Evolutionary conservation across 2,113 vertebrate genomes (phyloP), one percentile per base, ranked within the genome.

Genomic region (Atherinomorus stipes): DNA sequence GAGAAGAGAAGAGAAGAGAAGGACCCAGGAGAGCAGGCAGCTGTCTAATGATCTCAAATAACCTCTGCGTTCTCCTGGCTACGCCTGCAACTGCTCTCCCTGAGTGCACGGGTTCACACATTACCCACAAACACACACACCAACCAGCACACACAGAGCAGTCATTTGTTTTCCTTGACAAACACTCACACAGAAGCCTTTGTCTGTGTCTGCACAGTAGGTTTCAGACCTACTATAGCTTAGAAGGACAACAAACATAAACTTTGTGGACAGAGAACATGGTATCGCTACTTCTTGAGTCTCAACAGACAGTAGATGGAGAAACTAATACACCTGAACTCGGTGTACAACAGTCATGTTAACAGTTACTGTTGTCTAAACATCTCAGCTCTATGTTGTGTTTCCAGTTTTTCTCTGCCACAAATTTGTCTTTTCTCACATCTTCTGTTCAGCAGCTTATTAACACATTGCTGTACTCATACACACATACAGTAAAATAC

Each of bases 41-140:
- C 88, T 89, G 89, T 80, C 80, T 85, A 88, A 89, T 91, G 87
- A 91, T 90, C 91, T 92, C 90, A 92, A 88, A 92, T 90, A 92
- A 92, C 91, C 87, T 83, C 84, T 59, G 83, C 73, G 81, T 74
- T 90, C 87, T 87, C 89, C 85, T 84, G 88, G 88, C 89, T 87
- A 88, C 73, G 89, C 80, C 78, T 86, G 85, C 82, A 86, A 91
- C 83, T 74, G 82, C 84, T 89, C 67, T 80, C 82, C 88, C 75
- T 70, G 70, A 90, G 80, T 86, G 78, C 81, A 89, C 80, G 80
- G 81, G 83, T 85, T 79, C 83, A 85, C 89, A 85, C 85, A 76
- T 76, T 84, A 86, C 74, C 78, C 83, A 78, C 81, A 84, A 61
- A 76, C 72, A 66, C 64, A 70, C 74, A 59, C 57, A 50, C 77